Conservation (phyloP, 2,888 invertebrate species). For the Imbricaverruca yamaguchii region DNA sequence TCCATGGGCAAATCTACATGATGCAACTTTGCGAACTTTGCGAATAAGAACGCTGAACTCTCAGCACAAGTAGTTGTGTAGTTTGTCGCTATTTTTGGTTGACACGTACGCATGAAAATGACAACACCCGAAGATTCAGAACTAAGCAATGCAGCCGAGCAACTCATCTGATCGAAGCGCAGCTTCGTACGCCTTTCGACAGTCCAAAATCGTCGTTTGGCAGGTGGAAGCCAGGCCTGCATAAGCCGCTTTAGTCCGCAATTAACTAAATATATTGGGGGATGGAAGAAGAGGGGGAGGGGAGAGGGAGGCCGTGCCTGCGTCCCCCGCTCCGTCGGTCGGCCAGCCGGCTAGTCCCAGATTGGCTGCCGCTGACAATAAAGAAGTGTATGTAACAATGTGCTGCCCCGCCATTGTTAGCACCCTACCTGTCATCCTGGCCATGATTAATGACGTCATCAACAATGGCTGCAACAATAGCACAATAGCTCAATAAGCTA, state of each 20-base stretch:
- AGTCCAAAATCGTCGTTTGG: not conserved
- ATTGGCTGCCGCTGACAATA: conserved; percentile 12
- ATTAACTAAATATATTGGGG: not conserved
- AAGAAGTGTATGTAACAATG: conserved; percentile 15
- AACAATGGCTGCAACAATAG: conserved; percentile 9
- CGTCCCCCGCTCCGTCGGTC: not conserved
- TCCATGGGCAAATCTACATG: no score
- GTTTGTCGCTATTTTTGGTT: no score
- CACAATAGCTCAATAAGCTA: conserved; percentile 17
- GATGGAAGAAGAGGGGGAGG: not conserved
- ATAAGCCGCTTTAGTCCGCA: not conserved
- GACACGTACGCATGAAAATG: no score
- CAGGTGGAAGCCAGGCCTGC: not conserved
- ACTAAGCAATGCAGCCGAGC: no score
- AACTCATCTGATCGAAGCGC: not conserved
- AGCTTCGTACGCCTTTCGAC: not conserved
- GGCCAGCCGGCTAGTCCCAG: conserved; percentile 9
- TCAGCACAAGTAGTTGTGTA: no score
- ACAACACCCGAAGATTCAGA: no score
- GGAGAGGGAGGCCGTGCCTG: not conserved
- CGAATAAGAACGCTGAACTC: no score
- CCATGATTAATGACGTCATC: conserved; percentile 15
- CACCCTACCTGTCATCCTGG: conserved; percentile 14
- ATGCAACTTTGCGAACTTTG: no score
- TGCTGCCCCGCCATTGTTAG: not conserved